A percentile compares a stretch with the other conserved stretches of the same genome.
phyloP scores from a whole-genome alignment of 1,140 invertebrate species.

The Neodiprion pinetum region DNA sequence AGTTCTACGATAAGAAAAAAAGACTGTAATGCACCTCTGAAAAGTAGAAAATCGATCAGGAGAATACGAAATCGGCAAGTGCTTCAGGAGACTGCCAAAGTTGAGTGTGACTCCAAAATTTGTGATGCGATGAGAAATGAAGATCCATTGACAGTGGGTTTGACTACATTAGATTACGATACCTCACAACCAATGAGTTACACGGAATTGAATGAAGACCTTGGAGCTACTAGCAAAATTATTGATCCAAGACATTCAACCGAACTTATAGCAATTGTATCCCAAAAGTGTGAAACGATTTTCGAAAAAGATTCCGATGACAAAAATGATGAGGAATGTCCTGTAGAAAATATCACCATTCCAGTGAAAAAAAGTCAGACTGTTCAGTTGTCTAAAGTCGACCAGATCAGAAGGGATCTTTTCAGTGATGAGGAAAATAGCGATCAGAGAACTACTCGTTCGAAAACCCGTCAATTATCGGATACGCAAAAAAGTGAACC shows the following conservation, averaged over 20 bases:
- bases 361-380: conserved; percentile 28
- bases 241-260: background rate
- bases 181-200: background rate
- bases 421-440: conserved; percentile 54
- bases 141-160: too few species aligned
- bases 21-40: background rate
- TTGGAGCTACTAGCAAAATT: background rate
- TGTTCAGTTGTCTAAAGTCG: conserved; percentile 45
- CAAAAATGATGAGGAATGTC: background rate
- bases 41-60: background rate
- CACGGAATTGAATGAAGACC: background rate
- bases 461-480: conserved; percentile 27
- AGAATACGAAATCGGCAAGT: too few species aligned
- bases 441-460: conserved; percentile 43
- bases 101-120: too few species aligned
- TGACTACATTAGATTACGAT: too few species aligned
- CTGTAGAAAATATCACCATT: background rate
- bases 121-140: too few species aligned
- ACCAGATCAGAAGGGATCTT: conserved; percentile 54
- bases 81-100: too few species aligned
- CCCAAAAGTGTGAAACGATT: conserved; percentile 8
- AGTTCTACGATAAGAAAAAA: background rate
- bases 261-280: background rate
- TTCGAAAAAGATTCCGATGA: background rate
- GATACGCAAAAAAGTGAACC: conserved; percentile 27